phyloP scores from a whole-genome alignment of 2,797 vertebrate species.

The Microctenopoma steveboyesi region DNA sequence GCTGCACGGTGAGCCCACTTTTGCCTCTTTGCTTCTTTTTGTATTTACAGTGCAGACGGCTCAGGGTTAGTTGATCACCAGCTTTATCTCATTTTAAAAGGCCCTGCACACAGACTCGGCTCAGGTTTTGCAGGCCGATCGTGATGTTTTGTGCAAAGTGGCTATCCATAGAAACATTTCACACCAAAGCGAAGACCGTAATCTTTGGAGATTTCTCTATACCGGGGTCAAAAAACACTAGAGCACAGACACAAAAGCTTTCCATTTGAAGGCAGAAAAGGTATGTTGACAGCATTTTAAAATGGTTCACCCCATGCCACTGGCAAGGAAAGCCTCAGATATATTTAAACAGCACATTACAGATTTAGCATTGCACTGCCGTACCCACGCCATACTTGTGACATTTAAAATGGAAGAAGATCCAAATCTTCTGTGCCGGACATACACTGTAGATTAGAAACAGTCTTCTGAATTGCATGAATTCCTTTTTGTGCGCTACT shows the following conservation, averaged over 20 bases:
- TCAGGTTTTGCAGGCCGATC: constrained; percentile 31
- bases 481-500: background rate
- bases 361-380: background rate
- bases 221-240: constrained; percentile 3
- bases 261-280: background rate
- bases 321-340: background rate
- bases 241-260: constrained; percentile 13
- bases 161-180: constrained; percentile 29
- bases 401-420: background rate
- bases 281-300: constrained; percentile 3
- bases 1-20: constrained; percentile 50
- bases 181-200: constrained; percentile 14
- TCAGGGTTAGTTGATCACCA: constrained; percentile 32
- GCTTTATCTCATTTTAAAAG: constrained; percentile 41
- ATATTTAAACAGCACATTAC: background rate
- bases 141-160: constrained; percentile 24
- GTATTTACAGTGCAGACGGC: constrained; percentile 51
- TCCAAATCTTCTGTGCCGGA: background rate
- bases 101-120: constrained; percentile 16
- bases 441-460: background rate
- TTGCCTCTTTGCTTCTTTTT: constrained; percentile 39
- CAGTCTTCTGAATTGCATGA: background rate
- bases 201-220: constrained; percentile 9
- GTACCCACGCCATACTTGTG: background rate
- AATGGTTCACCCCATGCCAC: constrained; percentile 7